Percentiles rank a stretch among this genome's conserved stretches.
These are phyloP conservation scores for Enteromius radiatus DNA, from an alignment of 2,797 vertebrate genomes.

Conservation along the genomic window DNA sequence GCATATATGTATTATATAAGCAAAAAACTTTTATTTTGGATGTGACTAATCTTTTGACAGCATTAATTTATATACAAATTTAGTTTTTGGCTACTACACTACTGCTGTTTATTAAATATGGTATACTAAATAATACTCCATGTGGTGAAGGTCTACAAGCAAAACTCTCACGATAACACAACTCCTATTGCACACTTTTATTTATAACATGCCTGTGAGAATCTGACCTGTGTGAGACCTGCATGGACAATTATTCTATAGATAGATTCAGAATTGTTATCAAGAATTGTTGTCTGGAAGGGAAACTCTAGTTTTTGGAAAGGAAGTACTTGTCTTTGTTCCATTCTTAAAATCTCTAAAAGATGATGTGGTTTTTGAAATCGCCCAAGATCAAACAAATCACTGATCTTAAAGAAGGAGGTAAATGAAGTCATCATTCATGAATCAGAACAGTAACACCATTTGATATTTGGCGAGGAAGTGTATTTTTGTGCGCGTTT, in stretches of 20 bases:
- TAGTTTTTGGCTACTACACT: not conserved
- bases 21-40: no score
- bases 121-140: not conserved
- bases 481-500: not conserved
- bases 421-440: not conserved
- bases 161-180: not conserved
- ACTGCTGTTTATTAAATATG: not conserved
- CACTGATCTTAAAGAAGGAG: not conserved
- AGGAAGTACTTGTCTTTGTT: conserved; percentile 22
- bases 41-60: no score
- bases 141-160: not conserved
- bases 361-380: not conserved
- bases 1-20: no score
- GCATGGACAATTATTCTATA: not conserved
- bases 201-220: conserved; percentile 44
- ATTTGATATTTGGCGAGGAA: not conserved
- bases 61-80: not conserved
- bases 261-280: conserved; percentile 14
- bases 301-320: not conserved
- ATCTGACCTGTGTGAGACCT: conserved; percentile 26
- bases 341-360: not conserved
- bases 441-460: not conserved
- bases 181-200: conserved; percentile 57
- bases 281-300: conserved; percentile 16
- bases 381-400: conserved; percentile 9